phyloP scores from a whole-genome alignment of 1,140 invertebrate species.

The Drosophila bifasciata region DNA sequence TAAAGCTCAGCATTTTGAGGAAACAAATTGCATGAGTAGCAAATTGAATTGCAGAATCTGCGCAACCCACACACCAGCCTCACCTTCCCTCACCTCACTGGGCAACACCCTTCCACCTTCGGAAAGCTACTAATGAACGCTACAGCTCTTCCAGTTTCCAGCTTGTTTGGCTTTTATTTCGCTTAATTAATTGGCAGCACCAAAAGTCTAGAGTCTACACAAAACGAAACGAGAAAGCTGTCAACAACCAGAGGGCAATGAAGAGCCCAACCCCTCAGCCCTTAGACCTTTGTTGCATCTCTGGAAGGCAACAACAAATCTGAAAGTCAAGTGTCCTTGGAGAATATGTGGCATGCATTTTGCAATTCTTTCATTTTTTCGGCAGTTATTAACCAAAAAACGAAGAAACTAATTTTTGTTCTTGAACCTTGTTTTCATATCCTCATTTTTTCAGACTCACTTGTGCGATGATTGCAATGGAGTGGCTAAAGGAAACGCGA shows the following conservation, averaged over 20 bases:
- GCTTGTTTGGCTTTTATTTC: slow-evolving; percentile 78
- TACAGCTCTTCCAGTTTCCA: slow-evolving; percentile 34
- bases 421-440: slow-evolving; percentile 21
- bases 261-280: neutral
- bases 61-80: slow-evolving; percentile 4
- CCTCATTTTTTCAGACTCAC: slow-evolving; percentile 23
- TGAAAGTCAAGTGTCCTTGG: slow-evolving; percentile 77
- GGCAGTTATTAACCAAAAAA: slow-evolving; percentile 60
- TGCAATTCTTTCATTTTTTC: slow-evolving; percentile 80
- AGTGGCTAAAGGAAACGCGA: slow-evolving; percentile 33
- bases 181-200: slow-evolving; percentile 82
- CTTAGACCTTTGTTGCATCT: slow-evolving; percentile 14
- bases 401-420: slow-evolving; percentile 66
- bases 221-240: slow-evolving; percentile 57
- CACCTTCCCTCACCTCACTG: neutral
- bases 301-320: slow-evolving; percentile 58
- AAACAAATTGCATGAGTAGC: slow-evolving; percentile 65
- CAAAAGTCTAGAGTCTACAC: slow-evolving; percentile 55
- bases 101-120: neutral
- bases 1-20: slow-evolving; percentile 69
- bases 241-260: slow-evolving; percentile 50
- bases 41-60: slow-evolving; percentile 69
- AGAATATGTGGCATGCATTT: slow-evolving; percentile 75
- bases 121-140: slow-evolving; percentile 57
- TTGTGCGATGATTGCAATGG: slow-evolving; percentile 26